Conservation (phyloP, 2,797 vertebrate genomes). For the Microctenopoma steveboyesi region DNA sequence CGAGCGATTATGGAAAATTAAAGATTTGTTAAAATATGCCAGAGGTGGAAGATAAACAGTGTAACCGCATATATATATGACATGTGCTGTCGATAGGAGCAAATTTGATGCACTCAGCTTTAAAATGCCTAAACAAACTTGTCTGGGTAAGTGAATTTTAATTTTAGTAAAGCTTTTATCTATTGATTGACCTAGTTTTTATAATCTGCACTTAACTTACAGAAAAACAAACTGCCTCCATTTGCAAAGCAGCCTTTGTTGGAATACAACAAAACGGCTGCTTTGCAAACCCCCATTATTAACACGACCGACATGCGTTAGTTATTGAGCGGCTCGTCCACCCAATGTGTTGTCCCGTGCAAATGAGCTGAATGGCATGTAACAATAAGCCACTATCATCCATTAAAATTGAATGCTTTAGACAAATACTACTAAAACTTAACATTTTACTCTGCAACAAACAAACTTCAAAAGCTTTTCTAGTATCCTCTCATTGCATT, state of each 20-base stretch:
- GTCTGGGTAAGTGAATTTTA: slow-evolving; percentile 3
- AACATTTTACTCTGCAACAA: slow-evolving; percentile 21
- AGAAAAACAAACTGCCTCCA: slow-evolving; percentile 21
- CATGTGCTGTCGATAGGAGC: neutral
- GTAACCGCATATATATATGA: neutral
- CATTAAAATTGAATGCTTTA: slow-evolving; percentile 6
- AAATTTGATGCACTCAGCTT: neutral
- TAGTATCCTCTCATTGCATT: slow-evolving; percentile 9
- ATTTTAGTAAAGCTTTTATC: slow-evolving; percentile 16
- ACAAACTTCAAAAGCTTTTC: slow-evolving; percentile 20
- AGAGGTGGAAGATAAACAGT: slow-evolving; percentile 11
- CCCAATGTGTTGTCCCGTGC: slow-evolving; percentile 33
- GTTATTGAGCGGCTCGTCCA: slow-evolving; percentile 37
- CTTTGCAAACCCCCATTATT: slow-evolving; percentile 20
- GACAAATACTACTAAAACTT: slow-evolving; percentile 10
- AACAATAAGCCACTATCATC: slow-evolving; percentile 9
- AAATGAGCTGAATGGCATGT: slow-evolving; percentile 37
- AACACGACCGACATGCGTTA: slow-evolving; percentile 46
- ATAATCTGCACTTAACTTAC: slow-evolving; percentile 15
- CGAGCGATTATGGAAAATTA: slow-evolving; percentile 46
- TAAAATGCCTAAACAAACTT: slow-evolving; percentile 18
- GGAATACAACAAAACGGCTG: neutral
- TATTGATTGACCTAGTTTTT: slow-evolving; percentile 23
- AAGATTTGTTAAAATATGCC: slow-evolving; percentile 33
- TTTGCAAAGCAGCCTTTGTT: slow-evolving; percentile 31